phyloP scores from a whole-genome alignment of 2,888 invertebrate genomes.

The Pristionchus fissidentatus region DNA sequence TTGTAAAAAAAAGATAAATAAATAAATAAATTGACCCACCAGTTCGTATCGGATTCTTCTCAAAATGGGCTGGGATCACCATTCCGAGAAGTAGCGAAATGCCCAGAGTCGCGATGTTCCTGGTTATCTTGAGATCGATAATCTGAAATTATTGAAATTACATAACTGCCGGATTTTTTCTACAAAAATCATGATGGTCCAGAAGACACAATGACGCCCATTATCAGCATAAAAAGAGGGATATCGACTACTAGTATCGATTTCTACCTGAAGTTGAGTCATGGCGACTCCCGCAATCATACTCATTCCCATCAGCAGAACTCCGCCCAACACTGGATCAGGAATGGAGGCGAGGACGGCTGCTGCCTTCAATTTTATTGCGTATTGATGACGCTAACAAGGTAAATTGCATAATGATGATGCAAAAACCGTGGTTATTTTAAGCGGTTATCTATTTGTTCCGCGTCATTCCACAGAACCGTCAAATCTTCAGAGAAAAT shows the following conservation, averaged over 20 bases:
- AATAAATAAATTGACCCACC: slow-evolving; percentile 44
- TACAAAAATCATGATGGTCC: no score
- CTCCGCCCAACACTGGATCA: slow-evolving; percentile 68
- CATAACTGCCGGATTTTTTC: not conserved
- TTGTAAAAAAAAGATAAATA: no score
- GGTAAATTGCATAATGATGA: not conserved
- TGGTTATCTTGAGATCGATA: slow-evolving; percentile 58
- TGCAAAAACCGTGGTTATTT: not conserved
- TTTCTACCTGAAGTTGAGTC: slow-evolving; percentile 67
- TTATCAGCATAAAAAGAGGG: no score
- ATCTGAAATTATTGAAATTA: not conserved
- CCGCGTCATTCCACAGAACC: no score
- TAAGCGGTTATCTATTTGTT: no score
- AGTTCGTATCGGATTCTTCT: slow-evolving; percentile 56
- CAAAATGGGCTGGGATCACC: slow-evolving; percentile 60
- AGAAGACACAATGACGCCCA: no score
- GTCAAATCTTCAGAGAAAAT: no score
- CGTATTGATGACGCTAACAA: not conserved
- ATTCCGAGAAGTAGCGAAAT: slow-evolving; percentile 62
- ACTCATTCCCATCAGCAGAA: slow-evolving; percentile 69
- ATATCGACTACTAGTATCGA: not conserved
- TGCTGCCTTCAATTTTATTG: slow-evolving; percentile 59
- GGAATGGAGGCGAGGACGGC: slow-evolving; percentile 71
- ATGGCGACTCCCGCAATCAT: slow-evolving; percentile 71
- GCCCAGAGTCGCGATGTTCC: slow-evolving; percentile 68